A percentile compares a stretch with the other conserved stretches of the same genome.
phyloP scores from a whole-genome alignment of 2,113 vertebrate genomes.

The Kryptolebias marmoratus region DNA sequence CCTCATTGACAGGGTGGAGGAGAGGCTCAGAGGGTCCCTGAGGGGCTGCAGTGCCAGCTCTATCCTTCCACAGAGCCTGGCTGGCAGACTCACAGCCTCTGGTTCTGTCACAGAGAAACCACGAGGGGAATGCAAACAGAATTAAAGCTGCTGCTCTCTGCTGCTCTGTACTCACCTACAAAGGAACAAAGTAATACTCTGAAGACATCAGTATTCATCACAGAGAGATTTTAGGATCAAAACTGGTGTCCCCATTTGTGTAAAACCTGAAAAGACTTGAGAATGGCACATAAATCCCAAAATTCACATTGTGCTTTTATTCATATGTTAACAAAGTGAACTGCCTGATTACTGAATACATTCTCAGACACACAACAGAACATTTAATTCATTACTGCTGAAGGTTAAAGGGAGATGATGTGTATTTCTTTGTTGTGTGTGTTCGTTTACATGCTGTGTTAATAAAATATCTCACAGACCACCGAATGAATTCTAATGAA shows the following conservation, averaged over 20 bases:
- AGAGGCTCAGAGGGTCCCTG: conserved; percentile 31
- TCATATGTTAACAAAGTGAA: too few relatives aligned
- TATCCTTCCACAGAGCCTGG: conserved; percentile 36
- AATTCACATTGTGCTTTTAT: background rate
- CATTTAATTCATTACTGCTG: too few relatives aligned
- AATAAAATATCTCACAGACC: too few relatives aligned
- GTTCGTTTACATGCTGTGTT: too few relatives aligned
- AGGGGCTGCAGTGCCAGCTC: conserved; percentile 47
- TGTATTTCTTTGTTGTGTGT: too few relatives aligned
- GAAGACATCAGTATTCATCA: conserved; percentile 24
- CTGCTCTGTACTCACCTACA: background rate
- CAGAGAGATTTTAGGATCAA: background rate
- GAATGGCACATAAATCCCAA: background rate
- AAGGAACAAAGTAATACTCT: background rate
- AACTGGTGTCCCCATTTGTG: background rate
- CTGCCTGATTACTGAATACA: too few relatives aligned
- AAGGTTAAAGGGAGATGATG: too few relatives aligned
- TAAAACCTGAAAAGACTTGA: background rate
- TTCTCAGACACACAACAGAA: too few relatives aligned
- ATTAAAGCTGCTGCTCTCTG: conserved; percentile 13
- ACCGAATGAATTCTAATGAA: too few relatives aligned
- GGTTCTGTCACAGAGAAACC: conserved; percentile 37
- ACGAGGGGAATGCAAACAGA: conserved; percentile 48
- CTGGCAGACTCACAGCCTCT: conserved; percentile 47
- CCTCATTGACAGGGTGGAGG: conserved; percentile 39